These are phyloP conservation scores for Holothuria leucospilota DNA, from an alignment of 53 echinoderm and acorn worm species.

Conservation along the genomic window DNA sequence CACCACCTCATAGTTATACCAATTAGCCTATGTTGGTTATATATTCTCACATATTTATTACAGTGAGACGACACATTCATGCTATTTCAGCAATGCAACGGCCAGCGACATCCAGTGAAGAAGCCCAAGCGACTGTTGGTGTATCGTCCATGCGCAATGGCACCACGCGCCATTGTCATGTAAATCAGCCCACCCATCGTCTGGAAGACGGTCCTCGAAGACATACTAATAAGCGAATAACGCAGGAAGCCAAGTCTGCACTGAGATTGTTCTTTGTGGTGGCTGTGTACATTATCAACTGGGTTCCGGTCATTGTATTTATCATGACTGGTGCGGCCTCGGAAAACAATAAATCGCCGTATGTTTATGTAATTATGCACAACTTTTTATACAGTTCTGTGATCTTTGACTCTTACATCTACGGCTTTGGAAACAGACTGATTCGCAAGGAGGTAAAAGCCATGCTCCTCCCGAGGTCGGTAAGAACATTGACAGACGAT, in stretches of 20 bases:
- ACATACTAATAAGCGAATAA: not conserved
- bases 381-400: not conserved
- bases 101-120: too few species aligned
- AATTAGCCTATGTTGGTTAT: not conserved
- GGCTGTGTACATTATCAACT: not conserved
- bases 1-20: not conserved
- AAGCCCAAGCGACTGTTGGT: too few species aligned
- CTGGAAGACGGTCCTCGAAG: not conserved
- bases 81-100: not conserved
- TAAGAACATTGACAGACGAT: too few species aligned
- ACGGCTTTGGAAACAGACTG: constrained; percentile 10
- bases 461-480: not conserved
- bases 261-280: constrained; percentile 3
- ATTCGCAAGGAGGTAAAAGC: not conserved
- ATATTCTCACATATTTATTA: not conserved
- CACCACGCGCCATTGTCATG: too few species aligned
- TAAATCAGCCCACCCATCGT: too few species aligned
- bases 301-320: not conserved
- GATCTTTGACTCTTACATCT: not conserved
- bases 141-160: too few species aligned
- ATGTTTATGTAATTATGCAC: not conserved
- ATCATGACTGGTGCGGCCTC: not conserved
- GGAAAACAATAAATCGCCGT: not conserved
- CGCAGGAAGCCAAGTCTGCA: constrained; percentile 5
- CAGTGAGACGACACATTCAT: not conserved